Conservation (phyloP, 2,113 vertebrate species). For the Cyanistes caeruleus region DNA sequence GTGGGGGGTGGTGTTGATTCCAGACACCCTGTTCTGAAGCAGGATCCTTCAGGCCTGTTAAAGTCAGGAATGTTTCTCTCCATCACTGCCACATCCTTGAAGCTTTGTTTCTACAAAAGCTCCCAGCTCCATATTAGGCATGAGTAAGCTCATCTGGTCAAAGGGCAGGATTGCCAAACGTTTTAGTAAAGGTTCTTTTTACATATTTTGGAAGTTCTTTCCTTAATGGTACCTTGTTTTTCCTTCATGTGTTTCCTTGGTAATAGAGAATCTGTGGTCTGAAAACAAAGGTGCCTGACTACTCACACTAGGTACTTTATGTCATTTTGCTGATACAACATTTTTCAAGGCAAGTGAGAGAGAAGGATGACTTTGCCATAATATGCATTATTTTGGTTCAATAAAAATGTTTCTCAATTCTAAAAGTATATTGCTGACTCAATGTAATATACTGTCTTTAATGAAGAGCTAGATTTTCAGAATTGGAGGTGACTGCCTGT, state of each 20-base stretch:
- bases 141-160: not conserved
- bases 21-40: not conserved
- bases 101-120: not conserved
- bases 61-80: not conserved
- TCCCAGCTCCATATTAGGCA: not conserved
- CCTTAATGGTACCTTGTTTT: not conserved
- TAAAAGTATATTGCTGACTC: not conserved
- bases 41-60: not conserved
- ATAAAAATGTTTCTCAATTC: not conserved
- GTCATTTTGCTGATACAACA: not conserved
- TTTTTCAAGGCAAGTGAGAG: not conserved
- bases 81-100: not conserved
- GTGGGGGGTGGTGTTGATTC: rapidly evolving
- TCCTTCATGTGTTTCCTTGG: not conserved
- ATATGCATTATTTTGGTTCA: not conserved
- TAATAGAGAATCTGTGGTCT: not conserved
- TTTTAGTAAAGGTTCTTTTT: not conserved
- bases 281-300: not conserved
- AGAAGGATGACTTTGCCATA: not conserved
- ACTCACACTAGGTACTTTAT: not conserved
- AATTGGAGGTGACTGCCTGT: not conserved
- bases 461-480: not conserved
- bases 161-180: not conserved
- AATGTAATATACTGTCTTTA: not conserved
- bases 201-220: not conserved